phyloP scores from a whole-genome alignment of 2,797 vertebrate species.

The Oryzias dopingdopingensis region DNA sequence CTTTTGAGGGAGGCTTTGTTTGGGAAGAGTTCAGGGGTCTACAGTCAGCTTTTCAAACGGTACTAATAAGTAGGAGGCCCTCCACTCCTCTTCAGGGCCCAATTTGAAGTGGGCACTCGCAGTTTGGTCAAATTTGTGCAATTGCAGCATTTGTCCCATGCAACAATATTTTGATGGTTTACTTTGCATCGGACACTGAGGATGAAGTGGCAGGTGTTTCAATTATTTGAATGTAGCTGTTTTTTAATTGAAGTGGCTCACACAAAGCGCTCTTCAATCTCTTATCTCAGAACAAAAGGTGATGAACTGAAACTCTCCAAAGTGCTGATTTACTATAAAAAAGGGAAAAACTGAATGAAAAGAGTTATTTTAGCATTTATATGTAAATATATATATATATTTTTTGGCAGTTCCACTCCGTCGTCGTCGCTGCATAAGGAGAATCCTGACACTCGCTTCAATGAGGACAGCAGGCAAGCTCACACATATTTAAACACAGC shows the following conservation, averaged over 20 bases:
- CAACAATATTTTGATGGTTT: conserved; percentile 45
- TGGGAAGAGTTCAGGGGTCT: conserved; percentile 74
- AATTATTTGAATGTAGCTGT: conserved; percentile 40
- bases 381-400: conserved; percentile 5
- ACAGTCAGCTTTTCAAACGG: conserved; percentile 83
- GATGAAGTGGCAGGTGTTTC: conserved; percentile 56
- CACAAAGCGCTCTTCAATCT: conserved; percentile 20
- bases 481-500: not conserved
- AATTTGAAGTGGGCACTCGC: conserved; percentile 50
- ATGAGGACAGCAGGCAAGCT: conserved; percentile 64
- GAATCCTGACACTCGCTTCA: conserved; percentile 25
- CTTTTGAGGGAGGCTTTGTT: conserved; percentile 78
- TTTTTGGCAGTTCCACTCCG: conserved; percentile 66
- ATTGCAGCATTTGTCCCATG: conserved; percentile 52
- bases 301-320: not conserved
- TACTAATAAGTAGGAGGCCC: conserved; percentile 60
- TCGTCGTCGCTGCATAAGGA: conserved; percentile 29
- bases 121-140: conserved; percentile 47
- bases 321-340: not conserved
- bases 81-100: conserved; percentile 39
- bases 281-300: conserved; percentile 10
- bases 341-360: conserved; percentile 6
- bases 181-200: conserved; percentile 58
- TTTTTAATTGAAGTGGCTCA: conserved; percentile 29
- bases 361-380: not conserved